phyloP scores from a whole-genome alignment of 1,140 invertebrate genomes.

The Penaeus chinensis region DNA sequence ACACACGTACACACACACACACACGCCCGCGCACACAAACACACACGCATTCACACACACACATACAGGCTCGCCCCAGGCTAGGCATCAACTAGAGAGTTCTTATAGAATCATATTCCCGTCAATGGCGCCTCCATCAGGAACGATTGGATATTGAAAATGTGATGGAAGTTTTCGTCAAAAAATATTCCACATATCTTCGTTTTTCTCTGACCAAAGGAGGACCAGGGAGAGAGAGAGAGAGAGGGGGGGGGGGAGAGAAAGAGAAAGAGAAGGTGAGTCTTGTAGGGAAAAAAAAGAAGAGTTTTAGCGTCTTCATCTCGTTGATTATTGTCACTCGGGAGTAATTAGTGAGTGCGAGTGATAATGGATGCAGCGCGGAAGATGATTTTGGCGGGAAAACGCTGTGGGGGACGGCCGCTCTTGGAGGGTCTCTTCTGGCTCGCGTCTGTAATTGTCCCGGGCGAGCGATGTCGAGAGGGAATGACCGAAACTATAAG shows the following conservation, averaged over 20 bases:
- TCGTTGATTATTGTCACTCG: no score
- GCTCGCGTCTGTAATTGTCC: conserved; percentile 23
- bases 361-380: no score
- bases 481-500: conserved; percentile 48
- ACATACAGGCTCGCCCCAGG: conserved; percentile 33
- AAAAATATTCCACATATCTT: conserved; percentile 48
- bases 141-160: conserved; percentile 58
- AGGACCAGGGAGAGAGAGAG: no score
- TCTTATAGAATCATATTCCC: conserved; percentile 56
- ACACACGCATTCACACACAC: conserved; percentile 42
- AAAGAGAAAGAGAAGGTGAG: no score
- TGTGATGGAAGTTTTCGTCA: conserved; percentile 46
- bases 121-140: conserved; percentile 56
- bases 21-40: conserved; percentile 19
- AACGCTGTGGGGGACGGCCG: no score
- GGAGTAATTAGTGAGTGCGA: no score
- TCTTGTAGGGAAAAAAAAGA: no score
- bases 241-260: no score
- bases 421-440: no score
- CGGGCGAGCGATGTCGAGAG: conserved; percentile 41
- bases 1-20: no score
- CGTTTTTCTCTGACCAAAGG: not conserved
- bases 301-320: no score
- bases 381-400: no score
- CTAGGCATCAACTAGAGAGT: conserved; percentile 49